A percentile compares a stretch with the other conserved stretches of the same genome.
phyloP scores from a whole-genome alignment of 2,113 vertebrate species.

The Callipepla squamata region DNA sequence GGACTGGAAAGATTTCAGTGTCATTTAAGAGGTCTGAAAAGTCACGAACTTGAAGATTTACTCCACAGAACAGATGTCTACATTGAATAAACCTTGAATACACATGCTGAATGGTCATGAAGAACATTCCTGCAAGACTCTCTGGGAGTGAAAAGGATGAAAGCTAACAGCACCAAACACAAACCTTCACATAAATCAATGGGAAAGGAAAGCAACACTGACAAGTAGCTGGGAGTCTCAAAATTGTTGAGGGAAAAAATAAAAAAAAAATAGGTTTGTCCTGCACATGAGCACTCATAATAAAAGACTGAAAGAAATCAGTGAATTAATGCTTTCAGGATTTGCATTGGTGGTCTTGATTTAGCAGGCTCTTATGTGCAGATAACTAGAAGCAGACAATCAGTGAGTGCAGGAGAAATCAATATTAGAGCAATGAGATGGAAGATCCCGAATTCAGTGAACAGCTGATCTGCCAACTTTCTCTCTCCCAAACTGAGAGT shows the following conservation, averaged over 20 bases:
- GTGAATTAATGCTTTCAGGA: not conserved
- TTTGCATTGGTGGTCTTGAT: not conserved
- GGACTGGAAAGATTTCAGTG: not conserved
- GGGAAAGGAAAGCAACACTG: not conserved
- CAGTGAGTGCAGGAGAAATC: not conserved
- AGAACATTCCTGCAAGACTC: not conserved
- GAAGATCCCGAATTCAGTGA: not conserved
- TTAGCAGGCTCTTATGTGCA: not conserved
- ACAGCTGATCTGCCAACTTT: not conserved
- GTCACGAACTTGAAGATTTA: not conserved
- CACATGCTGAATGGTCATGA: accelerated
- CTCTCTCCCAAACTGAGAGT: not conserved
- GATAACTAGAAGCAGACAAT: not conserved
- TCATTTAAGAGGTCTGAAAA: not conserved
- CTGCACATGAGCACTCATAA: not conserved
- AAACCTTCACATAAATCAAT: not conserved
- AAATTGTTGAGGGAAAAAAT: no score
- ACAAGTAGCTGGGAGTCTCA: not conserved
- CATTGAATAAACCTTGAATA: not conserved
- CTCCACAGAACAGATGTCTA: accelerated
- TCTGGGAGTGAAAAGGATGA: not conserved
- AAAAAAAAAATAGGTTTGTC: not conserved
- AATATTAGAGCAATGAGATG: not conserved
- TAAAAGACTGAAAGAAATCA: not conserved
- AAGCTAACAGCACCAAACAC: not conserved